Evolutionary conservation across 2,797 vertebrate species (phyloP).

Genomic region (Anomalospiza imberbis): DNA sequence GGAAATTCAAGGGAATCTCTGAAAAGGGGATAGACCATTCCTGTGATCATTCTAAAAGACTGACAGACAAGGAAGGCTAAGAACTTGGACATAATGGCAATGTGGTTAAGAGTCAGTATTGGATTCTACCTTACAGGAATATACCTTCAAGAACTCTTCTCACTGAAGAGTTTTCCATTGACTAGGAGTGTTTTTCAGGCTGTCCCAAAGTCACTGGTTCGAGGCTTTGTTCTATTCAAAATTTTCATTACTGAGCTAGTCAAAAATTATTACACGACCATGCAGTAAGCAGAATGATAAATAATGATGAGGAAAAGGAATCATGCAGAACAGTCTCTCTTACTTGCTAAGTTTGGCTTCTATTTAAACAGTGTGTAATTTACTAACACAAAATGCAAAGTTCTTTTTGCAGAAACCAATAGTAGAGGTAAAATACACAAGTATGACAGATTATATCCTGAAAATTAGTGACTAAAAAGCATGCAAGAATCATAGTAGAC

Average conservation of each 20-base stretch:
- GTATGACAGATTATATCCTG: not conserved
- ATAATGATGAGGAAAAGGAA: not conserved
- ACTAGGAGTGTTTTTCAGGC: not conserved
- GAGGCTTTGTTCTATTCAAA: not conserved
- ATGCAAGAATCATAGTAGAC: not conserved
- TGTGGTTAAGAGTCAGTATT: not conserved
- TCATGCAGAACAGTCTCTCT: not conserved
- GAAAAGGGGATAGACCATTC: not conserved
- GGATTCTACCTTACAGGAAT: not conserved
- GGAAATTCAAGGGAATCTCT: not conserved
- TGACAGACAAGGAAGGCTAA: not conserved
- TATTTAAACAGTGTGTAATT: not conserved
- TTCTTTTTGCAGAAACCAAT: not conserved
- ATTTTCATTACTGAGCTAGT: not conserved
- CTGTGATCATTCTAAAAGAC: not conserved
- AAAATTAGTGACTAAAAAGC: not conserved
- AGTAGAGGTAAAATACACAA: not conserved
- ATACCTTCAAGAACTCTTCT: not conserved
- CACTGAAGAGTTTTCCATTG: not conserved
- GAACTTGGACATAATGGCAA: not conserved
- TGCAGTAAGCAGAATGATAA: not conserved
- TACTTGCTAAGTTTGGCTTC: not conserved
- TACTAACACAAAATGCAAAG: not conserved
- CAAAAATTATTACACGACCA: not conserved
- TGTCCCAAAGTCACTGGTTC: not conserved